Percentiles rank a stretch among this genome's conserved stretches.
Evolutionary conservation across 2,888 invertebrate species (phyloP).

Genomic region (Micropterix aruncella): DNA sequence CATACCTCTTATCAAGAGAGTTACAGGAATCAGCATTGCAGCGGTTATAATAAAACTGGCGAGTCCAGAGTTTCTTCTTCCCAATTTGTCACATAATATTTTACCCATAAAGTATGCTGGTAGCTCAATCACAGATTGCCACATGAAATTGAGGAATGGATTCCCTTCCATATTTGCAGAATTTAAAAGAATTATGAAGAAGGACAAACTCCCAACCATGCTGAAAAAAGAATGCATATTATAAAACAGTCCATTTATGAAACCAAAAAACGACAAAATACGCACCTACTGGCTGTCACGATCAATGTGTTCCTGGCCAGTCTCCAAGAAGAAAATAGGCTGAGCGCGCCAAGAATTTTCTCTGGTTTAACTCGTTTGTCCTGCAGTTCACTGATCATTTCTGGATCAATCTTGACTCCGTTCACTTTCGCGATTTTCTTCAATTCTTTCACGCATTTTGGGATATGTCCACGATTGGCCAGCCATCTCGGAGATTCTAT

Average conservation of each 20-base stretch:
- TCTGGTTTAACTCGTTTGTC: background rate
- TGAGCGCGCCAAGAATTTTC: background rate
- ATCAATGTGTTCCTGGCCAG: background rate
- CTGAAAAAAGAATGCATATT: no score
- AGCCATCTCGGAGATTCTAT: conserved; percentile 44
- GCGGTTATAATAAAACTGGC: conserved; percentile 25
- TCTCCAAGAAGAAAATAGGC: background rate
- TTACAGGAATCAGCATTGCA: conserved; percentile 24
- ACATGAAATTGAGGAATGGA: conserved; percentile 43
- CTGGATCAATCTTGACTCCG: background rate
- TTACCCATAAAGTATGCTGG: conserved; percentile 38
- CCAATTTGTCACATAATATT: conserved; percentile 32
- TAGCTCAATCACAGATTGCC: conserved; percentile 38
- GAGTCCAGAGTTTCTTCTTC: conserved; percentile 35
- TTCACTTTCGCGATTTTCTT: background rate
- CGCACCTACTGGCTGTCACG: no score
- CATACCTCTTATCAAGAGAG: conserved; percentile 23
- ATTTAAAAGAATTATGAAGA: conserved; percentile 30
- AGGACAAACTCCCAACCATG: no score
- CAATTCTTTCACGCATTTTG: conserved; percentile 6
- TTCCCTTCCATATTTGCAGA: conserved; percentile 36
- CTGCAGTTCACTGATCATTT: background rate
- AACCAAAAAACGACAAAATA: no score
- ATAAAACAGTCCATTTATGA: no score
- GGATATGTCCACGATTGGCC: conserved; percentile 28